A percentile compares a stretch with the other conserved stretches of the same genome.
Conservation (phyloP, 2,888 invertebrate genomes). For the Elegia similella region DNA sequence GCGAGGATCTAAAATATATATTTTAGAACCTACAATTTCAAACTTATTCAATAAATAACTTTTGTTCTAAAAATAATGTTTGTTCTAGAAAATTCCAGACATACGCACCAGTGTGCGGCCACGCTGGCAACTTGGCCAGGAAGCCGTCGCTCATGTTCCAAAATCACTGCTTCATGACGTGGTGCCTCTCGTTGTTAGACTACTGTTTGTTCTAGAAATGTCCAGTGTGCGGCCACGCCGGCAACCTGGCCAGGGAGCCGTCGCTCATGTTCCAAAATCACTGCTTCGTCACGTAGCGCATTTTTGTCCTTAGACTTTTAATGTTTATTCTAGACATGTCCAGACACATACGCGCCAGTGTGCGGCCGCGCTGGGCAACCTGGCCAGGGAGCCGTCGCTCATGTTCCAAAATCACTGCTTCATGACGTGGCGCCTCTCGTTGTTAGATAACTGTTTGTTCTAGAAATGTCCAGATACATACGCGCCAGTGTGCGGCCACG, state of each 20-base stretch:
- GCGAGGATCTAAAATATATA: too few species aligned
- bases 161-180: conserved; percentile 71
- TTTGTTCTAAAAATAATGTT: too few species aligned
- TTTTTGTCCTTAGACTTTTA: not conserved
- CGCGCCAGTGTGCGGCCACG: conserved; percentile 62
- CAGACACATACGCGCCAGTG: conserved; percentile 62
- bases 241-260: conserved; percentile 52
- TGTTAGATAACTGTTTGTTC: too few species aligned
- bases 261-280: conserved; percentile 66
- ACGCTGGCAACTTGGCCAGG: conserved; percentile 48
- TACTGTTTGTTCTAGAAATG: conserved; percentile 45
- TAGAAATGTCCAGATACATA: conserved; percentile 66
- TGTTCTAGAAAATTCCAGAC: conserved; percentile 58
- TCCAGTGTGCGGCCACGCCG: conserved; percentile 64
- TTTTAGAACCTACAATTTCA: too few species aligned
- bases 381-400: conserved; percentile 54
- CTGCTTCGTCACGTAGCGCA: conserved; percentile 67
- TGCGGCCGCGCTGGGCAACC: conserved; percentile 57
- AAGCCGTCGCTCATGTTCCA: conserved; percentile 63
- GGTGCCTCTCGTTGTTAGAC: conserved; percentile 34
- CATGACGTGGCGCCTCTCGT: conserved; percentile 69
- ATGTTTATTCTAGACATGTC: conserved; percentile 49
- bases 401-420: conserved; percentile 71
- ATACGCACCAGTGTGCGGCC: conserved; percentile 64
- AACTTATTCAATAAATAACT: too few species aligned